Percentiles rank a stretch among this genome's conserved stretches.
Conservation (phyloP, 2,797 vertebrate genomes). For the Balearica regulorum region DNA sequence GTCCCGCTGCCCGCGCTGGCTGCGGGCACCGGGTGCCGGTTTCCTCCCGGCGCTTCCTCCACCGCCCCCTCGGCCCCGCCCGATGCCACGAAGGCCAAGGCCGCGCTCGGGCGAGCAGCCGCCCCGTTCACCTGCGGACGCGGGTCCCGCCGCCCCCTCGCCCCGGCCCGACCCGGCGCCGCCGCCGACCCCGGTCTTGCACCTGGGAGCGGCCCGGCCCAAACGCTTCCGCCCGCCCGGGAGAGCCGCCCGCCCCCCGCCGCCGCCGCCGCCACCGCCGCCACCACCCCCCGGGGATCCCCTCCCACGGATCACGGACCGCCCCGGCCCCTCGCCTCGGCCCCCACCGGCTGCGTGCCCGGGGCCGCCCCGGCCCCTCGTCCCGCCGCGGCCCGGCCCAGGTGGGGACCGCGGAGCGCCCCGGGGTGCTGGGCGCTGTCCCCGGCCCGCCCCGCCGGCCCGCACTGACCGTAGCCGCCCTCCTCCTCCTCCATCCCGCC, state of each 20-base stretch:
- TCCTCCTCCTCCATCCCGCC: conserved; percentile 34
- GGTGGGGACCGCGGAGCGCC: not conserved
- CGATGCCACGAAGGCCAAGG: not conserved
- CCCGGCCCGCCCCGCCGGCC: not conserved
- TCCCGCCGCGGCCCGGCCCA: not conserved
- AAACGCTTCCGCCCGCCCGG: not conserved
- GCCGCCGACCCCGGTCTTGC: not conserved
- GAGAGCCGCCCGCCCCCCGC: not conserved
- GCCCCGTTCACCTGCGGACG: not conserved
- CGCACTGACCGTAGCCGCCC: conserved; percentile 4
- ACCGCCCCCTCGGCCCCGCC: not conserved
- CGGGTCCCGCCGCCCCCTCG: not conserved
- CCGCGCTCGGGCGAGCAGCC: not conserved
- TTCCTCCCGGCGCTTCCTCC: not conserved
- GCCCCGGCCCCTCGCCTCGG: not conserved
- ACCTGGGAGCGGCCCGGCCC: not conserved
- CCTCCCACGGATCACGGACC: too few relatives aligned
- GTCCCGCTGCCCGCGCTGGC: not conserved
- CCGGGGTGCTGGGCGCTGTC: not conserved
- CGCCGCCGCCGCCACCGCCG: not conserved
- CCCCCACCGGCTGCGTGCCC: not conserved
- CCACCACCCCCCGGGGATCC: too few relatives aligned
- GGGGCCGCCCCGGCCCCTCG: not conserved
- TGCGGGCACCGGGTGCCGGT: not conserved
- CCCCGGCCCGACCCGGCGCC: not conserved